Percentiles rank a stretch among this genome's conserved stretches.
phyloP scores from a whole-genome alignment of 2,797 vertebrate genomes.

The Tachyglossus aculeatus region DNA sequence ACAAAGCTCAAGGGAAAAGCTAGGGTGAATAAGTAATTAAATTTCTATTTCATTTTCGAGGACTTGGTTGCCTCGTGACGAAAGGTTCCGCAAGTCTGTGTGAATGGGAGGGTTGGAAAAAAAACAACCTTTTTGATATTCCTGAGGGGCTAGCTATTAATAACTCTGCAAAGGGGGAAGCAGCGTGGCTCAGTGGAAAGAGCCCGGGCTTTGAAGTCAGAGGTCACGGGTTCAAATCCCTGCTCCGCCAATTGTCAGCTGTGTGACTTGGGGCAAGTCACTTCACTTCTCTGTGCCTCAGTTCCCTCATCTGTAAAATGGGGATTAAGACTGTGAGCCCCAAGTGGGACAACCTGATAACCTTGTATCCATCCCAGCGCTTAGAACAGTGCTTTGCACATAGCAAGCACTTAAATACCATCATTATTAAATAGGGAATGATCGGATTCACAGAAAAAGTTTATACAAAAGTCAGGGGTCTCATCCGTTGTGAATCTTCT shows the following conservation, averaged over 20 bases:
- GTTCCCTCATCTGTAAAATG: too few species aligned
- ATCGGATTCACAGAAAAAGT: constrained; percentile 6
- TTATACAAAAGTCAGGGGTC: not conserved
- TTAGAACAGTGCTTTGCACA: too few species aligned
- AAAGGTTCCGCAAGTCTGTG: not conserved
- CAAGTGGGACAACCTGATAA: too few species aligned
- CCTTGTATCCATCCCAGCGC: too few species aligned
- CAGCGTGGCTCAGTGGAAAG: too few species aligned
- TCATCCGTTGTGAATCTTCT: not conserved
- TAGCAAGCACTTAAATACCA: not conserved
- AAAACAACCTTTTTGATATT: constrained; percentile 17
- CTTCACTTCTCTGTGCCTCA: too few species aligned
- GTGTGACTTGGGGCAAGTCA: too few species aligned
- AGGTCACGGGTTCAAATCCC: too few species aligned
- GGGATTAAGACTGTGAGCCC: too few species aligned
- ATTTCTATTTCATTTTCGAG: constrained; percentile 73
- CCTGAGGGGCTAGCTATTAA: not conserved
- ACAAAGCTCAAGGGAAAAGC: constrained; percentile 69
- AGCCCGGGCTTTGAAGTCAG: too few species aligned
- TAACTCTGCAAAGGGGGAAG: not conserved
- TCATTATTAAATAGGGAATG: too few species aligned
- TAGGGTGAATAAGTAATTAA: constrained; percentile 72
- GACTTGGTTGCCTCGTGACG: constrained; percentile 44
- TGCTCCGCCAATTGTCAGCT: too few species aligned
- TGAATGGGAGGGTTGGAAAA: constrained; percentile 1